Evolutionary conservation across 2,797 vertebrate genomes (phyloP).

Genomic region (Cryptoblepharus egeriae): DNA sequence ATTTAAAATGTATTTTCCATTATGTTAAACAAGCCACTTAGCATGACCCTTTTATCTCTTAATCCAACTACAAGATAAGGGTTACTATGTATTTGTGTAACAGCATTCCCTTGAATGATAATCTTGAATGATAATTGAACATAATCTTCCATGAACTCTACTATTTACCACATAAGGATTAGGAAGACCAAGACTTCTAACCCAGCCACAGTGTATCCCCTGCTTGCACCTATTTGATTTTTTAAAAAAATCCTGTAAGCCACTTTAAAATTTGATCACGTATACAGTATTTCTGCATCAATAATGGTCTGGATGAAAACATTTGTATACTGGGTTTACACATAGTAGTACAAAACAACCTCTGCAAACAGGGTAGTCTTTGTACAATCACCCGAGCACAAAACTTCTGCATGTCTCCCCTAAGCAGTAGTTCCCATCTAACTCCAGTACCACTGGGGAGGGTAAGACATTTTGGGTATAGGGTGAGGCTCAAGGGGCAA

Average conservation of each 20-base stretch:
- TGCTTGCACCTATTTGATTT: not conserved
- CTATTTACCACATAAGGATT: not conserved
- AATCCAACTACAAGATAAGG: not conserved
- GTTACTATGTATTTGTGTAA: not conserved
- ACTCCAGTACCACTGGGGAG: no score
- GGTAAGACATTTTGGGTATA: no score
- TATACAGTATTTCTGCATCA: not conserved
- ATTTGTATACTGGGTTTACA: not conserved
- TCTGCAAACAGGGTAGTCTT: not conserved
- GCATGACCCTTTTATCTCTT: not conserved
- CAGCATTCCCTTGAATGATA: not conserved
- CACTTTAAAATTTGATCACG: not conserved
- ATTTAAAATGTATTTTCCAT: constrained; percentile 5
- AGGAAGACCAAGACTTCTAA: not conserved
- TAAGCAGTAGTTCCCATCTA: no score
- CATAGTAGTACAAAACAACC: not conserved
- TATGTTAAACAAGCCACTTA: not conserved
- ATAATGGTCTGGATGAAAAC: not conserved
- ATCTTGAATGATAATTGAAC: not conserved
- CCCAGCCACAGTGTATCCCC: not conserved
- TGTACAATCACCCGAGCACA: no score
- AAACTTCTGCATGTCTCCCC: not conserved
- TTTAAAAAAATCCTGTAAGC: not conserved
- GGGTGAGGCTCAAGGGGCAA: no score
- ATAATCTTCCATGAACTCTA: constrained; percentile 12